Evolutionary conservation across 1,140 invertebrate species (phyloP).

Genomic region (Panagrolaimus sp.): DNA sequence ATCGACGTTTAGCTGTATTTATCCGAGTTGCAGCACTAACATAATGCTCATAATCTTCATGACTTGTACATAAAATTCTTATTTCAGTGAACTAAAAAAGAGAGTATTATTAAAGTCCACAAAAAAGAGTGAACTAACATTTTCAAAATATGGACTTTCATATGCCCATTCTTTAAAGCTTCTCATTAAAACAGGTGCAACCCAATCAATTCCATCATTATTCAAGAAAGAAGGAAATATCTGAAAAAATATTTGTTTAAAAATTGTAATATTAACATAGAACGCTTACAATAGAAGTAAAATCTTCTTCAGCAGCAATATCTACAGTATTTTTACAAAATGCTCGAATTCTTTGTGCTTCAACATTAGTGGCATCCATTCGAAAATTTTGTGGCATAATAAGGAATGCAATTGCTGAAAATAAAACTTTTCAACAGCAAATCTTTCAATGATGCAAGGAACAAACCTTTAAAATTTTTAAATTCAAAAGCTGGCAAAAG

Average conservation of each 20-base stretch:
- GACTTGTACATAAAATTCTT: not conserved
- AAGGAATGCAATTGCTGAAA: not conserved
- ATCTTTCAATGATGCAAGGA: no score
- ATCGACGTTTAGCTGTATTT: not conserved
- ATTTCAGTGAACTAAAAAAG: slow-evolving; percentile 8
- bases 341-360: not conserved
- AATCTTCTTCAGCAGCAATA: not conserved
- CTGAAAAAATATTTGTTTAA: not conserved
- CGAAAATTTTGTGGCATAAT: not conserved
- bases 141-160: slow-evolving; percentile 3
- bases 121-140: no score
- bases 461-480: slow-evolving; percentile 10
- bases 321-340: slow-evolving; percentile 2
- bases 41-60: not conserved
- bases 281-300: slow-evolving; percentile 1
- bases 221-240: not conserved
- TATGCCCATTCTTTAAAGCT: slow-evolving; percentile 3
- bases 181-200: not conserved
- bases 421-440: not conserved
- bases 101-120: not conserved
- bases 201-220: slow-evolving; percentile 1
- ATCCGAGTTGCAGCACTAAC: not conserved
- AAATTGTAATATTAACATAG: not conserved
- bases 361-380: not conserved
- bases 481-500: not conserved